Evolutionary conservation across 2,797 vertebrate genomes (phyloP).

Genomic region (Chaetodon trifasciatus): DNA sequence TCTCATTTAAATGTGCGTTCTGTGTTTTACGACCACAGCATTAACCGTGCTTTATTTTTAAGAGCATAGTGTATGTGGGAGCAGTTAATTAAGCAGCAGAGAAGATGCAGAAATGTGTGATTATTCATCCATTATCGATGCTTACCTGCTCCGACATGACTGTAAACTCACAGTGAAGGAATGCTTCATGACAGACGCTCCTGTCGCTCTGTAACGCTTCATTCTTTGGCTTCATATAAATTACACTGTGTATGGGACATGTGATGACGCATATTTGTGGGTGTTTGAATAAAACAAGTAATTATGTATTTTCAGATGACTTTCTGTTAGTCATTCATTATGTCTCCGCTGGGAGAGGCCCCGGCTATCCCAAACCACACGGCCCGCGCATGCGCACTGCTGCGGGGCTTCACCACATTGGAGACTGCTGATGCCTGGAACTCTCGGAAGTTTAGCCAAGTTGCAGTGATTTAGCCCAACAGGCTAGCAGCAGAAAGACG

Average conservation of each 20-base stretch:
- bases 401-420: conserved; percentile 58
- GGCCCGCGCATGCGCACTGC: conserved; percentile 69
- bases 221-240: not conserved
- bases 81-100: conserved; percentile 1
- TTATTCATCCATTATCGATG: conserved; percentile 16
- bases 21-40: not conserved
- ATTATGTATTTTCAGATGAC: conserved; percentile 40
- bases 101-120: conserved; percentile 16
- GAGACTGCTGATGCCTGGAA: conserved; percentile 41
- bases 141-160: conserved; percentile 52
- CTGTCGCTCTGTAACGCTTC: no score
- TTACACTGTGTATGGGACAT: conserved; percentile 15
- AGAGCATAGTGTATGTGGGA: not conserved
- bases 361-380: conserved; percentile 36
- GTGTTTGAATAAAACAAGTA: conserved; percentile 53
- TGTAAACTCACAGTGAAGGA: conserved; percentile 36
- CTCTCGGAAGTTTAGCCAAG: conserved; percentile 80
- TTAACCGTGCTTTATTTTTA: not conserved
- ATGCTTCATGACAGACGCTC: conserved; percentile 1
- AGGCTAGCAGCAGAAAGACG: conserved; percentile 63
- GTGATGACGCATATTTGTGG: conserved; percentile 41
- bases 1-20: not conserved
- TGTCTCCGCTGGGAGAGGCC: conserved; percentile 64
- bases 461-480: conserved; percentile 72
- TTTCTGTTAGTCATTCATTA: conserved; percentile 52